These are phyloP conservation scores for Notolabrus celidotus DNA, from an alignment of 2,797 vertebrate genomes.

Conservation along the genomic window DNA sequence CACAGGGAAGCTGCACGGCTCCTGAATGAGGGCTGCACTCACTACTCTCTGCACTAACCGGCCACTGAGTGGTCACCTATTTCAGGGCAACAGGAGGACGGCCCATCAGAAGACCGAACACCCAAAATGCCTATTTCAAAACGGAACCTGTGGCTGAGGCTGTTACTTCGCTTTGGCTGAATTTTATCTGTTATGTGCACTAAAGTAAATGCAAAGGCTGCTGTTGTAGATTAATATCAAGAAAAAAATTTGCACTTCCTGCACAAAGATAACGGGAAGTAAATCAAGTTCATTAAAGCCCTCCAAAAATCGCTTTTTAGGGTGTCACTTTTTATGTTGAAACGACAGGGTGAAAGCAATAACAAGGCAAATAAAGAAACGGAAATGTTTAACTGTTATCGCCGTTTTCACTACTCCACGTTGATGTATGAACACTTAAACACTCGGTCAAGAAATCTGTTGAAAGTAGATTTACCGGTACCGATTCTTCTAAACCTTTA, in stretches of 20 bases:
- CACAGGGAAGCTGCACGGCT: conserved; percentile 47
- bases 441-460: too few species aligned
- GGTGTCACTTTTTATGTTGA: too few species aligned
- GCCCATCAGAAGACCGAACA: not conserved
- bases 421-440: too few species aligned
- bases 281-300: too few species aligned
- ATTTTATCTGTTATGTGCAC: conserved; percentile 43
- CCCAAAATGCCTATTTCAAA: conserved; percentile 67
- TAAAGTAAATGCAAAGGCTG: conserved; percentile 52
- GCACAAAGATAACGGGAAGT: too few species aligned
- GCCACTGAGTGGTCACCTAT: conserved; percentile 82
- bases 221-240: conserved; percentile 47
- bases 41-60: conserved; percentile 66
- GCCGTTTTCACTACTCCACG: too few species aligned
- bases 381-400: too few species aligned
- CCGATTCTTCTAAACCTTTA: not conserved
- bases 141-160: conserved; percentile 47
- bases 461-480: too few species aligned
- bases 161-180: conserved; percentile 49
- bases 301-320: too few species aligned
- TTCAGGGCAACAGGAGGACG: conserved; percentile 38
- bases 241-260: conserved; percentile 5
- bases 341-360: too few species aligned
- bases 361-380: too few species aligned
- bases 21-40: conserved; percentile 53